Evolutionary conservation across 2,797 vertebrate species (phyloP), one percentile per base, ranked within the genome.

Genomic region (Sebastes paucispinis): DNA sequence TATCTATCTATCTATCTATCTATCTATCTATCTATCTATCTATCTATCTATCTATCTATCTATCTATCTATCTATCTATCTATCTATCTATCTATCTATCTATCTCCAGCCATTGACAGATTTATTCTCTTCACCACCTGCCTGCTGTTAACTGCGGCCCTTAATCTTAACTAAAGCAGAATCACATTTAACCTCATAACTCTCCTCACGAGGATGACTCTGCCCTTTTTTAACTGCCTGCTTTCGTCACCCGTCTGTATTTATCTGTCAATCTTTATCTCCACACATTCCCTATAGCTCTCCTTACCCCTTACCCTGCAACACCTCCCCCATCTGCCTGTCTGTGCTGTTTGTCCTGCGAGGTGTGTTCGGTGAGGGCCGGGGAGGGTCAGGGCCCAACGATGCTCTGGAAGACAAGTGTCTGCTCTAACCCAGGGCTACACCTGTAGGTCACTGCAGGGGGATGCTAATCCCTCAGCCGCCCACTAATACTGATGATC

Each of bases 401-500:
- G 70, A 91, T 93, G 80, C 92, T 89, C 79, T 82, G 91, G 85
- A 88, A 93, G 94, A 95, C 93, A 91, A 95, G 94, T 94, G 95
- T 94, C 88, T 94, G 94, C 94, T 93, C 88, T 95, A 92, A 95
- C 95, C 94, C 93, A 93, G 91, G 94, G 95, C 94, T 96, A 95
- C 95, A 96, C 96, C 95, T 96, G 95, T 96, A 95, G 95, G 95
- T 95, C 91, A 93, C 80, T 89, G 91, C 92, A 83, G 92, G 93
- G 92, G 91, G 93, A 94, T 91, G 92, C 94, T 96, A 95, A 96
- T 95, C 93, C 94, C 91, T 93, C 86, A 84, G 92, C 93, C 81
- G 89, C 91, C 91, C 85, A 75, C 94, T 96, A 96, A 96, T 95
- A 92, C 94, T 89, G 93, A 95, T 95, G 92, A 96, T 96, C 94